A percentile compares a stretch with the other conserved stretches of the same genome.
Conservation (phyloP, 2,113 vertebrate species). For the Axis porcinus region DNA sequence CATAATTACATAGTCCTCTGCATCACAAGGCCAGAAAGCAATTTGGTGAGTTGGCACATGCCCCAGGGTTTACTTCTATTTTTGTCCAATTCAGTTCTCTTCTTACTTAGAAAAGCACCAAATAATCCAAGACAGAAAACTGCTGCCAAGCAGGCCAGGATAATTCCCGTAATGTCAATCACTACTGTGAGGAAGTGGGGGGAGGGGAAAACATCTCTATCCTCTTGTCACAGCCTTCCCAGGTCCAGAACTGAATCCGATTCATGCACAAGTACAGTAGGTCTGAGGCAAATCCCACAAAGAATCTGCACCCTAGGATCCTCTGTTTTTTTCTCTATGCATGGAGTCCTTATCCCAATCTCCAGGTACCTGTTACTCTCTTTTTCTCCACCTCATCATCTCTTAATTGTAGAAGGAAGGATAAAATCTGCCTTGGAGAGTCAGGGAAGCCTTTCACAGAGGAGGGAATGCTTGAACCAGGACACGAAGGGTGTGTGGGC, state of each 20-base stretch:
- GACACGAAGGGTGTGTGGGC: neutral
- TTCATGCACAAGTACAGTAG: neutral
- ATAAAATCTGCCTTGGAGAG: neutral
- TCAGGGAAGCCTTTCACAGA: neutral
- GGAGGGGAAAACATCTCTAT: neutral
- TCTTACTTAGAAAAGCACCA: constrained; percentile 18
- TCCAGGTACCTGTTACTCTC: neutral
- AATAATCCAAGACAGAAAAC: neutral
- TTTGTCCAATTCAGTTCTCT: neutral
- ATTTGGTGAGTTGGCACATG: neutral
- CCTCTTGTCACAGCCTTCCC: neutral
- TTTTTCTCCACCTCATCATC: neutral
- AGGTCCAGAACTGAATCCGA: neutral
- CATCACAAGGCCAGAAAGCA: constrained; percentile 1
- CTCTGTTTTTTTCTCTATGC: neutral
- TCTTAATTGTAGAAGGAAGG: neutral
- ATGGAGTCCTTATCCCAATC: neutral
- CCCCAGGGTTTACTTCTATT: neutral
- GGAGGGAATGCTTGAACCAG: neutral
- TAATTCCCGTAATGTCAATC: neutral
- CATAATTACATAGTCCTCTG: constrained; percentile 15
- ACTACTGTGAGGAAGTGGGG: neutral
- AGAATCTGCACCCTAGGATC: neutral
- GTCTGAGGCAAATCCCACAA: neutral
- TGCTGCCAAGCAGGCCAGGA: neutral